Evolutionary conservation across 1,140 invertebrate species (phyloP), one percentile per base, ranked within the genome.

Genomic region (Drosophila orosa): DNA sequence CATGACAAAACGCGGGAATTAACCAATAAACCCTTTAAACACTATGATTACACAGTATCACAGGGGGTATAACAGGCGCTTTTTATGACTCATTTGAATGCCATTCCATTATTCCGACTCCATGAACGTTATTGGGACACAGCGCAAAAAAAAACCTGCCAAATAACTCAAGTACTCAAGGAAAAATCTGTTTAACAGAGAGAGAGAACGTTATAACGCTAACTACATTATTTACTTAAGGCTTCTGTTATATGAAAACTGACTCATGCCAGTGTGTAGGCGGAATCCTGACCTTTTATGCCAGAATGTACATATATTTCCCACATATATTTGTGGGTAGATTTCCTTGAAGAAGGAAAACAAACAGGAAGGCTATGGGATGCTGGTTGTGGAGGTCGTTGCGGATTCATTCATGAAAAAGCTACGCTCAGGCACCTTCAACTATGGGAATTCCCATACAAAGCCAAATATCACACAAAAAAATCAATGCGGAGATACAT

Each of bases 321-420:
- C 22, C 8, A 15, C 19, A 45, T 17, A 27, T 29, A 15, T 29
- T 31, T 44, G 54, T 27, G 37, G n/a, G 19, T 15, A 24, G 29
- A 37, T 29, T 62, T 62, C 54, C 54, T 17, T 63, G 42, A 15
- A 48, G 6, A 15, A 3, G 17, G 3, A 48, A 67, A 47, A n/a
- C 42, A 63, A 66, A 8, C 22, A 42, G 24, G 15, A 31, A 63
- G 47, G 47, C 29, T 69, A 33, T 1, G 15, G 42, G 42, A 44
- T 44, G 44, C 24, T 58, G 42, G 62, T 17, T 35, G 29, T 40
- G 33, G 22, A 50, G 45, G 65, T 50, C 68, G 52, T n/a, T n/a
- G n/a, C n/a, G n/a, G n/a, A 48, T 58, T 65, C 72, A 75, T 75
- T 75, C 68, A 75, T 73, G 22, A 63, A 74, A 63, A 56, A 44